Evolutionary conservation across 2,797 vertebrate species (phyloP), one percentile per base, ranked within the genome.

Genomic region (Potorous gilbertii): DNA sequence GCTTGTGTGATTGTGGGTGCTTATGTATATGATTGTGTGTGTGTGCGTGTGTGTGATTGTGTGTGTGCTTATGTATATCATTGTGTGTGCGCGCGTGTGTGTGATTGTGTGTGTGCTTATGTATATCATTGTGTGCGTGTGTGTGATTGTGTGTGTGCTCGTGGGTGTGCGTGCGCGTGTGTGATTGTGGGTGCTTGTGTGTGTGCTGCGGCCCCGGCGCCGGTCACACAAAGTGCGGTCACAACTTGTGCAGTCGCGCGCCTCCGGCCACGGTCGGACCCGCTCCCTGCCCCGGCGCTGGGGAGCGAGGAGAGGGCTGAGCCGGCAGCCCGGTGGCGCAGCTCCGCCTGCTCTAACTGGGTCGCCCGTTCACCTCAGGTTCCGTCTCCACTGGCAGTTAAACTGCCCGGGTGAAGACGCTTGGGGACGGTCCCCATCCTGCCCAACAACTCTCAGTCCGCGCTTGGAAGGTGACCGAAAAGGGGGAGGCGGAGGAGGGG

Each of bases 301-400:
- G 95, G 46, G 92, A 11, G 54, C 90, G 90, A 74, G 95, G 6
- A 92, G 93, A 96, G 93, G 27, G 89, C 81, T 56, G 95, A 95
- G 96, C 57, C 57, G 55, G 90, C 55, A 28, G 56, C 57, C 91
- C 91, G 46, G 92, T 62, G 24, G 57, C 56, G 50, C 54, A 55
- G 90, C 0, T 27, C 55, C 52, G 95, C 96, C 98, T 96, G 56
- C 89, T 93, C 90, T 4, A 91, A 92, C 89, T 66, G 55, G 93
- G 93, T 55, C 74, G 31, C 95, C 92, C n/a, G 2, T 66, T 66
- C 14, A 66, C 34, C 62, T 66, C 34, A 66, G 34, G 5, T 40
- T 40, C n/a, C 2, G 0, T 74, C 66, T 21, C 21, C 66, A 9
- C 66, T 40, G 66, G 34, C 66, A 18, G 66, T 74, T 40, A 40